Evolutionary conservation across 2,113 vertebrate species (phyloP).

Genomic region (Manacus vitellinus): DNA sequence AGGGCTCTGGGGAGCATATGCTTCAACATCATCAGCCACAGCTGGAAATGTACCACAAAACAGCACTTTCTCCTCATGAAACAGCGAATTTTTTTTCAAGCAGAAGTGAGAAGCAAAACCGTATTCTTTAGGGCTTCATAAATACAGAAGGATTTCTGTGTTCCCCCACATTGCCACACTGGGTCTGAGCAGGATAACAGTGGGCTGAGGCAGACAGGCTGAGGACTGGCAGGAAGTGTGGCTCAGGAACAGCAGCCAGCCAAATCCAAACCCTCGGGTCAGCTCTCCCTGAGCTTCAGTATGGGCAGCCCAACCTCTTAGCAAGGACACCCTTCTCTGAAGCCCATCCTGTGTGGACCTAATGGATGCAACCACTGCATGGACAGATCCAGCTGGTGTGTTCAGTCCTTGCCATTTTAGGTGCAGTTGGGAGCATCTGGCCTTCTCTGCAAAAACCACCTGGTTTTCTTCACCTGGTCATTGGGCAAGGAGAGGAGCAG

Average conservation of each 20-base stretch:
- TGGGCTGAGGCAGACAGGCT: neutral
- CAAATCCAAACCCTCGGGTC: neutral
- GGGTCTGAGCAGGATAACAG: neutral
- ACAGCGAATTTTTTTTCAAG: neutral
- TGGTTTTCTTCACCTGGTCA: neutral
- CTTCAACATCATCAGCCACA: neutral
- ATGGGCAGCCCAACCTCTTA: neutral
- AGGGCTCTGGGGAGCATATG: neutral
- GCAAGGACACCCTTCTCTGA: neutral
- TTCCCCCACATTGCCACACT: neutral
- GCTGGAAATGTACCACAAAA: neutral
- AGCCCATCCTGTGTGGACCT: neutral
- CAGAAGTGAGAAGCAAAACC: neutral
- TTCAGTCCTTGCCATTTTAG: neutral
- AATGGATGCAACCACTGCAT: accelerated
- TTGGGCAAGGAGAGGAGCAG: neutral
- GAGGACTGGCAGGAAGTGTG: neutral
- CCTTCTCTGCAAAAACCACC: neutral
- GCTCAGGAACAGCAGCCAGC: neutral
- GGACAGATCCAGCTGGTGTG: neutral
- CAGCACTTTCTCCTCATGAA: neutral
- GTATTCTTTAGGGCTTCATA: neutral
- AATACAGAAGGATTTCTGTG: neutral
- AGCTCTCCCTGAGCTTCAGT: neutral
- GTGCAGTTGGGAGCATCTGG: neutral